phyloP scores from a whole-genome alignment of 2,888 invertebrate species.

The Nephrotoma guestfalica region DNA sequence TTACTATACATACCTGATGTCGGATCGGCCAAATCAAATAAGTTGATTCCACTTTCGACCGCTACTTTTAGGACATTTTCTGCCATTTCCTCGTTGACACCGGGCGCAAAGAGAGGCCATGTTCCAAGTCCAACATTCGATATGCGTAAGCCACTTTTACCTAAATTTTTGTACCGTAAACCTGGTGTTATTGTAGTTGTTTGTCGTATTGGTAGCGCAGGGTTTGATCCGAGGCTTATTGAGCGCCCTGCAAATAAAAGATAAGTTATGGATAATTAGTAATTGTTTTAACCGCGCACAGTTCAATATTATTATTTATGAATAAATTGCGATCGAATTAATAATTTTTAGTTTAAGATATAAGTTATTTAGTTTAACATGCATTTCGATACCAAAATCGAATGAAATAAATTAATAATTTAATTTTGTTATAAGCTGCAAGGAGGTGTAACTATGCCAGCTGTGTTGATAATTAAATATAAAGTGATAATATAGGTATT shows the following conservation, averaged over 20 bases:
- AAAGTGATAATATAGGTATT: too few species aligned
- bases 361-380: too few species aligned
- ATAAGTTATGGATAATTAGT: too few species aligned
- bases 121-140: conserved; percentile 90
- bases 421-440: too few species aligned
- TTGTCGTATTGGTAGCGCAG: conserved; percentile 34
- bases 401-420: too few species aligned
- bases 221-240: conserved; percentile 34
- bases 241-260: conserved; percentile 24
- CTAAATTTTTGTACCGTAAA: conserved; percentile 80
- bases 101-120: conserved; percentile 76
- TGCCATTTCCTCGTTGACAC: conserved; percentile 65
- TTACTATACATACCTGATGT: conserved; percentile 45
- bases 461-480: too few species aligned
- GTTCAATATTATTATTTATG: too few species aligned
- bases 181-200: conserved; percentile 58
- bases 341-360: too few species aligned
- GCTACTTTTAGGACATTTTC: conserved; percentile 87
- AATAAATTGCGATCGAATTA: too few species aligned
- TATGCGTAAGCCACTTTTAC: conserved; percentile 87
- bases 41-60: conserved; percentile 89
- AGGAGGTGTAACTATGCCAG: too few species aligned
- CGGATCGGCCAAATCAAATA: conserved; percentile 92
- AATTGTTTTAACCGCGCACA: too few species aligned
- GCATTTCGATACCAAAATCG: too few species aligned